Evolutionary conservation across 2,888 invertebrate species (phyloP).

Genomic region (Polydrusus tereticollis): DNA sequence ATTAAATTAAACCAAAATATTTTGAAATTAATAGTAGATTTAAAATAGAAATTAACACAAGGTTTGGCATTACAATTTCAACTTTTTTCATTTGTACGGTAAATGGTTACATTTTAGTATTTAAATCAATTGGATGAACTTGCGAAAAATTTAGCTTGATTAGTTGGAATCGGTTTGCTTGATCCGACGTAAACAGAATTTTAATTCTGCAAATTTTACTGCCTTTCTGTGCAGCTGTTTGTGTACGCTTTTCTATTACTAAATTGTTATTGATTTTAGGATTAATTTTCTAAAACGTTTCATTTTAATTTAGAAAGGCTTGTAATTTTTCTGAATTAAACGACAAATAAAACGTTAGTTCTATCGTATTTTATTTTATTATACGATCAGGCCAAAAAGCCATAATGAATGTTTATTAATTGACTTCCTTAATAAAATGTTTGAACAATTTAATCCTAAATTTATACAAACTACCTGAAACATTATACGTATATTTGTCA

Average conservation of each 20-base stretch:
- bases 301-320: neutral
- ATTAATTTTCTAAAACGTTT: neutral
- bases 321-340: neutral
- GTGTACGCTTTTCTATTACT: neutral
- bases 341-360: neutral
- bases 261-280: neutral
- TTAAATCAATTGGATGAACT: neutral
- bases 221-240: neutral
- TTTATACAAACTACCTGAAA: slow-evolving; percentile 9
- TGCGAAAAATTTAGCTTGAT: slow-evolving; percentile 6
- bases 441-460: slow-evolving; percentile 6
- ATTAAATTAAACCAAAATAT: neutral
- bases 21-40: neutral
- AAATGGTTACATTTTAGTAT: neutral
- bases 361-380: neutral
- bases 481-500: neutral
- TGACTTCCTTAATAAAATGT: neutral
- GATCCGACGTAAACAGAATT: slow-evolving; percentile 4
- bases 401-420: neutral
- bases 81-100: no score
- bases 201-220: neutral
- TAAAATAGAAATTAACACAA: neutral
- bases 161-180: slow-evolving; percentile 4
- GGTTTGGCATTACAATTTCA: neutral
- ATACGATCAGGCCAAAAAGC: neutral